Evolutionary conservation across 2,888 invertebrate species (phyloP), one percentile per base, ranked within the genome.

Genomic region (Bruchidius siliquastri): DNA sequence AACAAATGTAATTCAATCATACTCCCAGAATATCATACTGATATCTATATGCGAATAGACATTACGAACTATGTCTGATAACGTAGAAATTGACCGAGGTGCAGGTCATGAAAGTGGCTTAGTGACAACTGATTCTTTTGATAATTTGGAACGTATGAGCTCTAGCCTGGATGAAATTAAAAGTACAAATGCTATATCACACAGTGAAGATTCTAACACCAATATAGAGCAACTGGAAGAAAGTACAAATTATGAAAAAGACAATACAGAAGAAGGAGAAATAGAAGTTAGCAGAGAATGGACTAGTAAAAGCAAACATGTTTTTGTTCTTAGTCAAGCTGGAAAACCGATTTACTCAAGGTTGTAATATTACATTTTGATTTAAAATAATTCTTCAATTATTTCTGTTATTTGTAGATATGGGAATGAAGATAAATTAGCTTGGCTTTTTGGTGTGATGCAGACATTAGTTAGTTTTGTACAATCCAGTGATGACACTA

Each of bases 271-370:
- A 75, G 90, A 91, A 78, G 92, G 93, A 90, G 80, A 91, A 92
- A 80, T 90, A 20, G 80, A 91, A 92, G 80, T 90, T 21, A 78
- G 77, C 70, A 75, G 90, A 68, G 91, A 92, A 74, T 94, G 97
- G 92, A 90, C 93, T 22, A 90, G 91, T 68, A 93, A 95, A 81
- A 92, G 92, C 75, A 96, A 96, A 84, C 98, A 98, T 87, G 91
- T 99, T 32, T 98, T 99, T 85, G 94, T 99, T 80, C 86, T 98
- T 49, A 98, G 98, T 86, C 94, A 96, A 82, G 96, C 98, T 18
- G 98, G 98, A 0, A 99, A 99, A 87, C 98, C 98, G 20, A 96
- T 99, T 80, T 99, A 98, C 87, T 95, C 97, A 18, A 91, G 95
- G 92, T 94, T 86, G 68, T 68, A n/a, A 10, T 13, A 20, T 68